Conservation (phyloP, 2,797 vertebrate genomes). For the Acanthornis magna region DNA sequence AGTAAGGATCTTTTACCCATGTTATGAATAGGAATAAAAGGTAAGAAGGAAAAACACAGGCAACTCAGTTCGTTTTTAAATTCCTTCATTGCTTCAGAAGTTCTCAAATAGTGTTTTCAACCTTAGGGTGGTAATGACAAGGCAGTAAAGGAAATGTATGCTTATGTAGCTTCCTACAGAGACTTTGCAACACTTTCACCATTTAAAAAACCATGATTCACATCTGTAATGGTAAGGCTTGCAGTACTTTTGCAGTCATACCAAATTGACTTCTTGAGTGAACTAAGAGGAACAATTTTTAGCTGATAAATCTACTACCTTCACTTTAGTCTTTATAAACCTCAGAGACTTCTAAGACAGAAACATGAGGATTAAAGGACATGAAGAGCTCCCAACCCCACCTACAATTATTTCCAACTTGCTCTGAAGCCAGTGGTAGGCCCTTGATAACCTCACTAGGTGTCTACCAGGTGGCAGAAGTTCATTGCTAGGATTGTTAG, state of each 20-base stretch:
- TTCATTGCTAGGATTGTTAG: neutral
- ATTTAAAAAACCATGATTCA: neutral
- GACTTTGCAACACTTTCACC: neutral
- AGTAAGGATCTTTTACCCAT: neutral
- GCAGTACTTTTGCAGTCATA: neutral
- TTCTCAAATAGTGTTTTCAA: neutral
- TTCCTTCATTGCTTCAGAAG: neutral
- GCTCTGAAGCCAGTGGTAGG: neutral
- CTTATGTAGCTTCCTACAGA: neutral
- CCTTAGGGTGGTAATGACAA: neutral
- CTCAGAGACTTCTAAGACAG: neutral
- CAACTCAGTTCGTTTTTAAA: neutral
- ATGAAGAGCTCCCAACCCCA: neutral
- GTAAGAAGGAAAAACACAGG: neutral
- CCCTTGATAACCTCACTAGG: neutral
- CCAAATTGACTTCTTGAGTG: neutral
- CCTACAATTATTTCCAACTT: neutral
- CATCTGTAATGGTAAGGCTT: neutral
- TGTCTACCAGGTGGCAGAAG: neutral
- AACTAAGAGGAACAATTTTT: neutral
- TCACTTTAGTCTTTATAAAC: neutral
- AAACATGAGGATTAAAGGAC: neutral
- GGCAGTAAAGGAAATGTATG: neutral
- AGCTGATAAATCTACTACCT: neutral
- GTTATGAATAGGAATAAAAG: neutral